Evolutionary conservation across 1,140 invertebrate species (phyloP).

Genomic region (Cydia fagiglandana): DNA sequence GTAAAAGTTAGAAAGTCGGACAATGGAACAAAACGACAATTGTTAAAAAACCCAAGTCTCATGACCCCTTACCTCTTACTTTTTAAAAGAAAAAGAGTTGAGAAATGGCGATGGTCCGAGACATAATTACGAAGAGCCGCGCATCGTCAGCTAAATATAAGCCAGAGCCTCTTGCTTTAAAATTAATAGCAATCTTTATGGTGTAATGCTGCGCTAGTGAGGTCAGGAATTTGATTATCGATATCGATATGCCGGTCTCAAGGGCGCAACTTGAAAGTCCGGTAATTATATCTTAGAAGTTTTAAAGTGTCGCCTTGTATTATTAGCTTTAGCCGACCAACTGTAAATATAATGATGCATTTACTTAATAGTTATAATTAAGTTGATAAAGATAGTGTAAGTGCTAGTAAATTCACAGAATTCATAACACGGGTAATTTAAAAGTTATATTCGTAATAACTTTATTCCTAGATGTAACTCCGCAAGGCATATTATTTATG

Average conservation of each 20-base stretch:
- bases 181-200: slow-evolving; percentile 77
- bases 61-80: slow-evolving; percentile 61
- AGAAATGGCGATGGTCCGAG: slow-evolving; percentile 48
- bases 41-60: slow-evolving; percentile 52
- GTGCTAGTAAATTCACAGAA: neutral
- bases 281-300: slow-evolving; percentile 17
- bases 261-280: slow-evolving; percentile 20
- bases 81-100: slow-evolving; percentile 49
- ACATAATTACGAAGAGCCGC: slow-evolving; percentile 63
- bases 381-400: neutral
- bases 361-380: slow-evolving; percentile 4
- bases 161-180: slow-evolving; percentile 58
- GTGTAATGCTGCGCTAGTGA: slow-evolving; percentile 65
- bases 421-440: neutral
- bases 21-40: slow-evolving; percentile 56
- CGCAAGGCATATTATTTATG: neutral
- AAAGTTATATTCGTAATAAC: neutral
- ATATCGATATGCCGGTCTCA: slow-evolving; percentile 54
- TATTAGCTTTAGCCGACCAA: neutral
- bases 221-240: slow-evolving; percentile 56
- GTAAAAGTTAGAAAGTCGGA: slow-evolving; percentile 66
- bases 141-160: slow-evolving; percentile 69
- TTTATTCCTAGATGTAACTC: neutral
- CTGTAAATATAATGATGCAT: neutral
- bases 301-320: slow-evolving; percentile 11